phyloP scores from a whole-genome alignment of 2,113 vertebrate genomes.

The Lethenteron reissneri region DNA sequence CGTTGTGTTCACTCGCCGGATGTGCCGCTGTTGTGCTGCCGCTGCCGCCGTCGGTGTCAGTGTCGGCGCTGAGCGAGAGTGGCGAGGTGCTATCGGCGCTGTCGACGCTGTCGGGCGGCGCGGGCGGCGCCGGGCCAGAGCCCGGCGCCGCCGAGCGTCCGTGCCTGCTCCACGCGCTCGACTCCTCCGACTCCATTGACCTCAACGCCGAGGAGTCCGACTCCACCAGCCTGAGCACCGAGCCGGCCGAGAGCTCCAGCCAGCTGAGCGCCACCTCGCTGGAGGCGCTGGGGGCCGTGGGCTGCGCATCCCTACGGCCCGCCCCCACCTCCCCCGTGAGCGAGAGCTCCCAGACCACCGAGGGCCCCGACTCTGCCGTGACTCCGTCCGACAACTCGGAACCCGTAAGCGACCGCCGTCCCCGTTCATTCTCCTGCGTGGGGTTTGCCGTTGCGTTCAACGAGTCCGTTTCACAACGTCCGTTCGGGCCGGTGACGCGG shows the following conservation, averaged over 20 bases:
- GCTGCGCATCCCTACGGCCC: slow-evolving; percentile 35
- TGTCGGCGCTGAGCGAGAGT: not conserved
- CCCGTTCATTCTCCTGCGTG: no score
- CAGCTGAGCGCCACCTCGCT: slow-evolving; percentile 43
- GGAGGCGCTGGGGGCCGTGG: slow-evolving; percentile 29
- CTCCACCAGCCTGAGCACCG: slow-evolving; percentile 22
- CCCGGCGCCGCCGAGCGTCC: not conserved
- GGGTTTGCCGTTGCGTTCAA: no score
- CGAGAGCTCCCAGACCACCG: slow-evolving; percentile 91
- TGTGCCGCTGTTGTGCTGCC: no score
- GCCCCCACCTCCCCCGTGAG: slow-evolving; percentile 52
- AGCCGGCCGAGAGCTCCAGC: slow-evolving; percentile 52
- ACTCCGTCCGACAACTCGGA: slow-evolving; percentile 89
- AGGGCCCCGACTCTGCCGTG: slow-evolving; percentile 82
- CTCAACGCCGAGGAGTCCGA: slow-evolving; percentile 35
- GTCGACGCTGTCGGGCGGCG: not conserved
- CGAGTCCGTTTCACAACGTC: no score
- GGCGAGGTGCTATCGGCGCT: slow-evolving; percentile 2
- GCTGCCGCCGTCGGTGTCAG: not conserved
- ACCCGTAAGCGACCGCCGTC: slow-evolving; percentile 38
- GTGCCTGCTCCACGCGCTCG: slow-evolving; percentile 42
- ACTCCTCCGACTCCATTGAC: slow-evolving; percentile 58
- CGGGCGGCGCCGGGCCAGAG: not conserved
- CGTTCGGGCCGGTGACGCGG: no score
- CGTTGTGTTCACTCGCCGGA: no score